Base-by-base conservation (phyloP, 2,113 vertebrate genomes). In the Aplodontia rufa region DNA sequence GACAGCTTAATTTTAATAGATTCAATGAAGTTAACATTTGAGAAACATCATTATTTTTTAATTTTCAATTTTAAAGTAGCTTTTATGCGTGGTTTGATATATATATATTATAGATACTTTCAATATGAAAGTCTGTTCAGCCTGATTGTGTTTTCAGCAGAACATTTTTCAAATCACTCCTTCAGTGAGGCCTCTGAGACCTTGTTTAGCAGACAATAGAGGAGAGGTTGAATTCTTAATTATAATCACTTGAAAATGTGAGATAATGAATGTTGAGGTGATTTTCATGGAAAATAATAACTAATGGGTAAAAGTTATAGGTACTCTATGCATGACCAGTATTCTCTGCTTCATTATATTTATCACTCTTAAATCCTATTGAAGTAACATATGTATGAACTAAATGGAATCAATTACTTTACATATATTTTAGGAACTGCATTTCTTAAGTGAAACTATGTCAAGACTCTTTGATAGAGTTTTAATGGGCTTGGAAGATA, bases 351-450 rank as follows among this genome's bases (percentile, higher is more conserved):
- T 91, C 91, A 69, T 95, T 90, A 37, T 19, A n/a, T 94, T 94
- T 95, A 82, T 92, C 47, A 74, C 40, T 62, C 35, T 62, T 24
- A 92, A 90, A 51, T 78, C 28, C 92, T 92, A 53, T 87, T 90
- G 42, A 35, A 80, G 11, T 32, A 95, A 94, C 76, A 78, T 84
- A 78, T 72, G 47, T 92, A 95, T 82, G 81, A 94, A 93, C 40
- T 84, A 93, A 92, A 92, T 93, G 85, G 47, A 79, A 3, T 75
- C 80, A 95, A 28, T 95, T 93, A 92, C 90, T 86, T 90, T 89
- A 37, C 83, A 87, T 22, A 49, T 78, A 81, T 95, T 94, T 97
- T 93, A 95, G 71, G 58, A 90, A 86, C 30, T 85, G 16, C 3
- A 24, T 90, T 86, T 92, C 76, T 93, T 86, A 94, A 80, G 55